A percentile compares a stretch with the other conserved stretches of the same genome.
Evolutionary conservation across 2,113 vertebrate species (phyloP).

Genomic region (Pachypanchax playfairii): DNA sequence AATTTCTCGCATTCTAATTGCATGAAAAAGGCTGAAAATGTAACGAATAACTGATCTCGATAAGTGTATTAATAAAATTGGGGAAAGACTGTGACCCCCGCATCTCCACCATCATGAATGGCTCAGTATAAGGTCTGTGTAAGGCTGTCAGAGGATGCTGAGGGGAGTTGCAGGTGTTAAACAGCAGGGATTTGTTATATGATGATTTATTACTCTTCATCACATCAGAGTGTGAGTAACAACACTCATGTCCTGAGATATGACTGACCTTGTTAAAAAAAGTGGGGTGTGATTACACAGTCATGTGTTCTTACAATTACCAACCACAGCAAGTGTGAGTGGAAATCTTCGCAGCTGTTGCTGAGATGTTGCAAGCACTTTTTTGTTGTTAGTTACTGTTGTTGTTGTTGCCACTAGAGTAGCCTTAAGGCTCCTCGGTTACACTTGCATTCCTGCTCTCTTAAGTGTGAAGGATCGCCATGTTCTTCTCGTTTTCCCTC

Average conservation of each 20-base stretch:
- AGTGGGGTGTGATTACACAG: conserved; percentile 48
- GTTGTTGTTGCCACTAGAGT: conserved; percentile 54
- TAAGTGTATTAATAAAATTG: conserved; percentile 38
- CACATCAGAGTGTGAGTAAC: conserved; percentile 48
- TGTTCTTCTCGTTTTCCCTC: conserved; percentile 22
- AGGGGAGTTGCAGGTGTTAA: conserved; percentile 49
- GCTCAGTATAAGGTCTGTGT: conserved; percentile 21
- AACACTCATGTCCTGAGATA: conserved; percentile 50
- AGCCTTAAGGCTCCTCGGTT: conserved; percentile 48
- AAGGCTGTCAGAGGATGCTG: conserved; percentile 24
- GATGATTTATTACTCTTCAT: conserved; percentile 39
- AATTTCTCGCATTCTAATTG: neutral
- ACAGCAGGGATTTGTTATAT: conserved; percentile 37
- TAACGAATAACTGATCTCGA: too few relatives aligned
- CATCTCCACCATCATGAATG: conserved; percentile 19
- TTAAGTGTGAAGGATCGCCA: conserved; percentile 46
- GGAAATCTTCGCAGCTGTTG: conserved; percentile 48
- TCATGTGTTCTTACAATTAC: conserved; percentile 39
- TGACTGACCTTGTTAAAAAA: conserved; percentile 53
- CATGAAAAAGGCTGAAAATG: too few relatives aligned
- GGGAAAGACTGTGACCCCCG: neutral
- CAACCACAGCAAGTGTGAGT: conserved; percentile 1
- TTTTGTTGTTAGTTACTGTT: conserved; percentile 67
- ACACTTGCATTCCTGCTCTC: conserved; percentile 36
- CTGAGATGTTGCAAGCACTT: conserved; percentile 34